These are phyloP conservation scores for Pandemis cinnamomeana DNA, from an alignment of 2,888 invertebrate species.

Conservation along the genomic window DNA sequence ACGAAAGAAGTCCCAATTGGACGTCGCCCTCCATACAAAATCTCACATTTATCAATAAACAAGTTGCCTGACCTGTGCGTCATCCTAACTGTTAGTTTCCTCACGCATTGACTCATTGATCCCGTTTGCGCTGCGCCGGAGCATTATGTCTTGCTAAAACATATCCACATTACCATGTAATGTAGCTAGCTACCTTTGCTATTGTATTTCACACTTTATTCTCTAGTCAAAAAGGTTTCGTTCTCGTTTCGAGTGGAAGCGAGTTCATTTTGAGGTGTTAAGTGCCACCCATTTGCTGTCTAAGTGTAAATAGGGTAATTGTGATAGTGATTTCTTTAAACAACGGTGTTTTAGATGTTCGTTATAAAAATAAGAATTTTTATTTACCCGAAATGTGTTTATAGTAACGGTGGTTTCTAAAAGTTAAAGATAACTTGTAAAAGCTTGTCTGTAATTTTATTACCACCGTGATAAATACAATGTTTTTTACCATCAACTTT, in stretches of 20 bases:
- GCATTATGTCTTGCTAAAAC: slow-evolving; percentile 13
- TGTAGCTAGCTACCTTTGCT: background rate
- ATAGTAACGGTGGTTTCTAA: background rate
- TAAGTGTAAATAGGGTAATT: slow-evolving; percentile 18
- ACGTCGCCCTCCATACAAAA: slow-evolving; percentile 19
- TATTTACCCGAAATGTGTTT: background rate
- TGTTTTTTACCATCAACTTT: background rate
- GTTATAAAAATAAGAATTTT: background rate
- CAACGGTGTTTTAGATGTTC: background rate
- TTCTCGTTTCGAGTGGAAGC: slow-evolving; percentile 7
- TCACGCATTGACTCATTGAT: slow-evolving; percentile 40
- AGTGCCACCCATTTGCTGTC: slow-evolving; percentile 12
- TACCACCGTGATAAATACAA: background rate
- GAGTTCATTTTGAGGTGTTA: slow-evolving; percentile 15
- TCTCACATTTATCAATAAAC: slow-evolving; percentile 37
- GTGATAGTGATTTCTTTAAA: slow-evolving; percentile 5
- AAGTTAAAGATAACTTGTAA: background rate
- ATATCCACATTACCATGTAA: slow-evolving; percentile 12
- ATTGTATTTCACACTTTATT: background rate
- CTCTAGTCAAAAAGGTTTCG: background rate
- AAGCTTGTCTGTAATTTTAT: background rate
- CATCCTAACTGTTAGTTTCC: slow-evolving; percentile 32
- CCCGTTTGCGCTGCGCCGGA: slow-evolving; percentile 17
- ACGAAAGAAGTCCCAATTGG: background rate
- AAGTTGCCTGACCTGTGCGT: slow-evolving; percentile 44